Base-by-base conservation (phyloP, 2,888 invertebrate genomes). In the Cheilosia impressa region DNA sequence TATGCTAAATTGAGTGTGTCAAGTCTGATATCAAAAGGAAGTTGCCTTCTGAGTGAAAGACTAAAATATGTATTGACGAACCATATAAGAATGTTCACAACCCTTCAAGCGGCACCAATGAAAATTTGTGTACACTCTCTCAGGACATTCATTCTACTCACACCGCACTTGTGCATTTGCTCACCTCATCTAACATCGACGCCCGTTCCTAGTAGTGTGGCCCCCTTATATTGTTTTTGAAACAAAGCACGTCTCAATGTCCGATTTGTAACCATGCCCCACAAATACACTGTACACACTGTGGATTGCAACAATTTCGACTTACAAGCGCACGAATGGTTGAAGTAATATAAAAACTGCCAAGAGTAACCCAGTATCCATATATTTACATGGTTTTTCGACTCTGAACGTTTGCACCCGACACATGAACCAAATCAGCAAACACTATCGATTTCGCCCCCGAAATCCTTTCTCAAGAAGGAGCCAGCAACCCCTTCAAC, bases 391-490 rank as follows among this genome's bases (percentile, higher is more conserved):
- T 66, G 55, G 47, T 62, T 62, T 27, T 76, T 22, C 60, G 55
- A 69, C 75, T 83, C 41, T 19, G 65, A 68, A 77, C 66, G 38
- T 47, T 75, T 43, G 34, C 22, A 69, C 27, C 52, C 65, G 43
- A 66, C 31, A 66, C 77, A 72, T 62, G 68, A 77, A 53, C 50
- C 43, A 81, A 73, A 68, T 68, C 68, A 55, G 57, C 78, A 53
- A 76, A 68, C 76, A 72, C 55, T 77, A 76, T 80, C 80, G 76
- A 85, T 81, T 85, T 72, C 72, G 38, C n/a, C n/a, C 63, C 45
- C 22, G 43, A 52, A 45, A 50, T 50, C 38, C 24, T 43, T 57
- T 43, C 43, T 43, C 55, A 24, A 63, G 17, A 31, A 63, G 34
- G 43, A 72, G n/a, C 19, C 53, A 72, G n/a, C 19, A 19, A 31